phyloP scores from a whole-genome alignment of 1,140 invertebrate species.

The Oscheius sp. region DNA sequence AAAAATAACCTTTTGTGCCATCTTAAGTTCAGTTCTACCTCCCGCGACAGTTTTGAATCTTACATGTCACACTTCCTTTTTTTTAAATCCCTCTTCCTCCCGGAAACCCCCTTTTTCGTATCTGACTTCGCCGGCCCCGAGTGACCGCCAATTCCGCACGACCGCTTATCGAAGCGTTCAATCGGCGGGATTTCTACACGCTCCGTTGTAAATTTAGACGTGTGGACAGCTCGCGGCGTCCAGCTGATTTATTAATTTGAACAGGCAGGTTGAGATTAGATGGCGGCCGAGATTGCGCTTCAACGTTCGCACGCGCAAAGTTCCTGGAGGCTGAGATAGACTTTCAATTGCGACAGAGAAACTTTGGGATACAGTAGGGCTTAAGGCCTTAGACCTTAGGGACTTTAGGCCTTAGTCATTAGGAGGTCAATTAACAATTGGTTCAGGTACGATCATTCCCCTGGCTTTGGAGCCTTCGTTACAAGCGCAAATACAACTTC shows the following conservation, averaged over 20 bases:
- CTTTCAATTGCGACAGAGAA: no score
- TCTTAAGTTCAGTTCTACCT: no score
- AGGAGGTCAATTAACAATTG: no score
- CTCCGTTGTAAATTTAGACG: slow-evolving; percentile 10
- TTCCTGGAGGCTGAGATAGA: no score
- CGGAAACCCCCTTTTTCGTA: neutral
- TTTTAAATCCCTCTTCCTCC: no score
- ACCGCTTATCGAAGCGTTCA: neutral
- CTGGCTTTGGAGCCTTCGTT: slow-evolving; percentile 20
- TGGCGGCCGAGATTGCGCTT: neutral
- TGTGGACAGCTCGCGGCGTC: slow-evolving; percentile 9
- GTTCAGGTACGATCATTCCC: slow-evolving; percentile 23
- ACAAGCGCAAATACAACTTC: slow-evolving; percentile 17
- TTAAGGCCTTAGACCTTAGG: no score
- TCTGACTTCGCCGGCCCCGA: neutral
- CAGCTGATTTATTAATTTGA: slow-evolving; percentile 9
- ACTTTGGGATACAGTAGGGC: no score
- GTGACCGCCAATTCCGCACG: neutral
- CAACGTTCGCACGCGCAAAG: no score
- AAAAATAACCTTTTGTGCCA: no score
- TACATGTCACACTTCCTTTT: no score
- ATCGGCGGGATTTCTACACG: slow-evolving; percentile 5
- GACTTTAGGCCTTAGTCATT: no score
- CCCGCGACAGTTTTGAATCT: no score
- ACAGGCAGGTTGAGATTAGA: slow-evolving; percentile 1